Conservation (phyloP, 2,888 invertebrate species). For the Apotomis turbidana region DNA sequence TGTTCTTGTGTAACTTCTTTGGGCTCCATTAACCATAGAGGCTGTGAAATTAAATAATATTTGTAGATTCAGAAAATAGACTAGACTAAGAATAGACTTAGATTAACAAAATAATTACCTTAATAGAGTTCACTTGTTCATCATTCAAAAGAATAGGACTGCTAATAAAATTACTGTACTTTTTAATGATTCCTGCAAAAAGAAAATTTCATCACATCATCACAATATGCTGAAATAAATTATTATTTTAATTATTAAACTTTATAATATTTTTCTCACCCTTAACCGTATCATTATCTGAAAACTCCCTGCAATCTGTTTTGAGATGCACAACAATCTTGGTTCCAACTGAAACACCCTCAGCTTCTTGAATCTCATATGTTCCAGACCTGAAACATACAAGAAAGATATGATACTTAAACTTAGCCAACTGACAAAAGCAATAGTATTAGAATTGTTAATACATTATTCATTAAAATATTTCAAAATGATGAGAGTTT, state of each 20-base stretch:
- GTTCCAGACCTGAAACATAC: conserved; percentile 87
- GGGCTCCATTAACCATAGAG: conserved; percentile 96
- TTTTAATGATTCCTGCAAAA: conserved; percentile 91
- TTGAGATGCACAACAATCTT: conserved; percentile 96
- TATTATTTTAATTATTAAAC: not conserved
- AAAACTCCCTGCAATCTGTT: conserved; percentile 93
- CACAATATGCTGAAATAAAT: not conserved
- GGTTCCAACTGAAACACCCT: conserved; percentile 94
- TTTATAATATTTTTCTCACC: conserved; percentile 68
- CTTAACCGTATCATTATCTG: conserved; percentile 93
- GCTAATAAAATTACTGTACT: conserved; percentile 99
- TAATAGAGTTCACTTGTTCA: conserved; percentile 93
- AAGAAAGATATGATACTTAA: not conserved
- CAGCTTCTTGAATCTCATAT: conserved; percentile 94
- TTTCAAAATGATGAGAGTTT: too few species aligned
- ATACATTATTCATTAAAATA: too few species aligned
- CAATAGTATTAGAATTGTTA: too few species aligned
- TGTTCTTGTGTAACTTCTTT: conserved; percentile 93
- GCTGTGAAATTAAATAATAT: conserved; percentile 76
- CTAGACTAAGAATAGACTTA: conserved; percentile 4
- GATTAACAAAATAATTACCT: conserved; percentile 66
- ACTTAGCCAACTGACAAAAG: too few species aligned
- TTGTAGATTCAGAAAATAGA: too few species aligned
- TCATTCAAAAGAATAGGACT: conserved; percentile 96
- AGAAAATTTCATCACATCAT: conserved; percentile 27